These are phyloP conservation scores for Drosophila nigromelanica DNA, from an alignment of 1,140 invertebrate genomes.

Conservation along the genomic window DNA sequence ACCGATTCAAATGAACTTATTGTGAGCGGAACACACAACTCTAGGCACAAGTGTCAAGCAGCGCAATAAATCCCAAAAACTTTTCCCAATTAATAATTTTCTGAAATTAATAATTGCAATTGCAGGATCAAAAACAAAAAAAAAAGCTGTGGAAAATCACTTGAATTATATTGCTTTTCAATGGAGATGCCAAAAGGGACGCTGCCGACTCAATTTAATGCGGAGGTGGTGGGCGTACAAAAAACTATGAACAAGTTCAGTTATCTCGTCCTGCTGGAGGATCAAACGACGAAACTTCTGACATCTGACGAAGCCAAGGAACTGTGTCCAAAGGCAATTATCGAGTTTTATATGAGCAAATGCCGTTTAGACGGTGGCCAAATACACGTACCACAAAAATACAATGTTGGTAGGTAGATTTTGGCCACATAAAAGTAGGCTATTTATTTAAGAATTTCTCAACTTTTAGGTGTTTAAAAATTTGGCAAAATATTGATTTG, in stretches of 20 bases:
- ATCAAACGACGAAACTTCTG: not conserved
- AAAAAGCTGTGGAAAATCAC: not conserved
- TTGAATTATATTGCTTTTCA: not conserved
- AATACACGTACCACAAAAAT: not conserved
- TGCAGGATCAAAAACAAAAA: not conserved
- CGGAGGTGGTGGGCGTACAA: constrained; percentile 1
- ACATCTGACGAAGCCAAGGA: not conserved
- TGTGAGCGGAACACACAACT: not conserved
- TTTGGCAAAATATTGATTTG: no score
- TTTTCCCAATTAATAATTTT: not conserved
- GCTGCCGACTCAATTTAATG: not conserved
- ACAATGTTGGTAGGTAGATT: not conserved
- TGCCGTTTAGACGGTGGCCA: not conserved
- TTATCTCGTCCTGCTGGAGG: constrained; percentile 1
- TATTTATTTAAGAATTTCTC: no score
- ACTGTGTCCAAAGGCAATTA: not conserved
- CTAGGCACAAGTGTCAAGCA: not conserved
- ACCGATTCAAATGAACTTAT: not conserved
- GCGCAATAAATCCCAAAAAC: not conserved
- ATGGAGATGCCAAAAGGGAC: not conserved
- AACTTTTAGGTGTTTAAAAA: no score
- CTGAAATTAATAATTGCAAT: not conserved
- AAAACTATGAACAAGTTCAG: not conserved
- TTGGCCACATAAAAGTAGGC: not conserved
- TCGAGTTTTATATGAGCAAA: constrained; percentile 1